phyloP scores from a whole-genome alignment of 2,797 vertebrate genomes.

The Mastacembelus armatus region DNA sequence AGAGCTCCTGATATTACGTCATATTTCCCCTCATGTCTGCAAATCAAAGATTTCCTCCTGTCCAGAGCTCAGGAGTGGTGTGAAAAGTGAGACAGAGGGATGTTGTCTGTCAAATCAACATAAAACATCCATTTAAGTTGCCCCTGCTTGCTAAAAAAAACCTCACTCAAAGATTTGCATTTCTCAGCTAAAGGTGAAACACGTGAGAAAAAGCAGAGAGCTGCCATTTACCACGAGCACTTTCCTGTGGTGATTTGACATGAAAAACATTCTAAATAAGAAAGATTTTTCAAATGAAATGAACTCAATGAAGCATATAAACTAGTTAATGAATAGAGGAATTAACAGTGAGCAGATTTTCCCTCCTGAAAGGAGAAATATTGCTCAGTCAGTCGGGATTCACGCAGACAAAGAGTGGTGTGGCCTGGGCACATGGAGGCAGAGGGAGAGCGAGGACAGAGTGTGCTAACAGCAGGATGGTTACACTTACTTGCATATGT shows the following conservation, averaged over 20 bases:
- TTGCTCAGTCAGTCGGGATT: slow-evolving; percentile 48
- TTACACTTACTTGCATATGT: slow-evolving; percentile 84
- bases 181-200: slow-evolving; percentile 16
- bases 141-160: slow-evolving; percentile 38
- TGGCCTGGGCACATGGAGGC: slow-evolving; percentile 69
- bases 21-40: slow-evolving; percentile 58
- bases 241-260: background rate
- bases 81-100: slow-evolving; percentile 21
- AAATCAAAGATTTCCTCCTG: slow-evolving; percentile 57
- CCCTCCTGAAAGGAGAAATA: slow-evolving; percentile 10
- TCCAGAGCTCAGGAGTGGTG: slow-evolving; percentile 11
- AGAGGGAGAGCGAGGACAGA: slow-evolving; percentile 63
- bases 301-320: background rate
- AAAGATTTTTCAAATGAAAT: background rate
- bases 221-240: background rate
- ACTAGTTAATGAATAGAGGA: background rate
- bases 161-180: slow-evolving; percentile 7
- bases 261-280: background rate
- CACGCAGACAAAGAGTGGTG: slow-evolving; percentile 74
- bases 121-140: slow-evolving; percentile 5
- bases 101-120: slow-evolving; percentile 25
- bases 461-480: slow-evolving; percentile 66
- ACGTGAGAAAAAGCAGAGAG: background rate
- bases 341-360: background rate
- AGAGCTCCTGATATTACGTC: slow-evolving; percentile 76